Evolutionary conservation across 2,113 vertebrate species (phyloP).

Genomic region (Kryptolebias marmoratus): DNA sequence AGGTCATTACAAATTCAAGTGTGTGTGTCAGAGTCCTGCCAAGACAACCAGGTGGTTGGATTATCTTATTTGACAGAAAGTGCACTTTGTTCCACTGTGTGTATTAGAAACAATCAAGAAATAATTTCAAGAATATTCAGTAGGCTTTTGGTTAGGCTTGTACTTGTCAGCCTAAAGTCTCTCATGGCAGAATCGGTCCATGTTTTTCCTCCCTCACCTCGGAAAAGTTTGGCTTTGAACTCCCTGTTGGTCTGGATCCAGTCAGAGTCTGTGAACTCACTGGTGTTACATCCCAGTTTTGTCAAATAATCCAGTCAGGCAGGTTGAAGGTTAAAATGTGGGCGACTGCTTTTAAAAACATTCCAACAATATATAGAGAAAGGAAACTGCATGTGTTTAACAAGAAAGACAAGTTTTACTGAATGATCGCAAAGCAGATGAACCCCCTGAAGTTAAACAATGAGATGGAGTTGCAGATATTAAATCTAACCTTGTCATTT

Average conservation of each 20-base stretch:
- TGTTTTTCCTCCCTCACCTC: conserved; percentile 9
- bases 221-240: conserved; percentile 15
- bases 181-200: conserved; percentile 3
- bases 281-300: conserved; percentile 3
- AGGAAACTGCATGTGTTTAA: neutral
- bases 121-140: conserved; percentile 25
- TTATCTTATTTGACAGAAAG: conserved; percentile 21
- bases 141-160: conserved; percentile 24
- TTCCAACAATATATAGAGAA: conserved; percentile 4
- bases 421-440: neutral
- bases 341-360: neutral
- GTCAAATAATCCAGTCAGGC: neutral
- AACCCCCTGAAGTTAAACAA: neutral
- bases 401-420: neutral
- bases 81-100: conserved; percentile 29
- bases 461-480: neutral
- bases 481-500: neutral
- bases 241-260: conserved; percentile 12
- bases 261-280: neutral
- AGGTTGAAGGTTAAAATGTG: conserved; percentile 7
- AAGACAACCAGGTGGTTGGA: conserved; percentile 28
- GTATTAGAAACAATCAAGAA: conserved; percentile 28
- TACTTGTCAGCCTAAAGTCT: conserved; percentile 14
- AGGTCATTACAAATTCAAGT: conserved; percentile 22
- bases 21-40: conserved; percentile 6